Base-by-base conservation (phyloP, 1,140 invertebrate genomes). In the Sycobia sp. region DNA sequence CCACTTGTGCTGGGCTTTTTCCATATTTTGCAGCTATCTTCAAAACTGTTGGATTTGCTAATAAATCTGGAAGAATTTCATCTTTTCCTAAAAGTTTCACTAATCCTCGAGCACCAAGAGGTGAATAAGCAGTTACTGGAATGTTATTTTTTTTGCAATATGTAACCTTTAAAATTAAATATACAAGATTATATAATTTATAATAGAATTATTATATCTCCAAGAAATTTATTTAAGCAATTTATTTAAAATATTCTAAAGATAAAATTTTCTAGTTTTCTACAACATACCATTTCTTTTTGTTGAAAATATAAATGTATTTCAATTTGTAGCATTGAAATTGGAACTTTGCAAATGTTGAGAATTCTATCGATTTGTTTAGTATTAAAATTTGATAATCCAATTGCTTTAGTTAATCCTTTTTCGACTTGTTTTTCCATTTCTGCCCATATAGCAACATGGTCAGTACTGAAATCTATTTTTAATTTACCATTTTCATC, bases 331-430 rank as follows among this genome's bases (percentile, higher is more conserved):
- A 85, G 66, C 71, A 75, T 92, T 82, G 67, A 91, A 73, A 77
- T 84, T 83, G 69, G 86, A 79, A 54, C 84, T 86, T 64, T 84
- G 76, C 59, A 88, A 79, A 43, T 76, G 73, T 50, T 80, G 1
- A 90, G 74, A 46, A 93, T 84, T 59, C 83, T 83, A 16, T 82
- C 71, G 56, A 92, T 88, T 80, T 93, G 91, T 10, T 73, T 69
- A 38, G 84, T 81, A 74, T 90, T 93, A 68, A 93, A 94, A 75
- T 94, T 94, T 0, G 91, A 93, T 4, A 94, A 62, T 0, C 91
- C 91, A 67, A 93, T 88, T 0, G 89, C 85, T 70, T 86, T 87
- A 7, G 87, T 76, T 18, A 85, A 78, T 27, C 90, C 88, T 13
- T 81, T 81, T 23, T 83, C 80, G 10, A 86, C 79, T 76, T 89